These are phyloP conservation scores for Indicator maculatus DNA, from an alignment of 2,113 vertebrate genomes.

Conservation along the genomic window DNA sequence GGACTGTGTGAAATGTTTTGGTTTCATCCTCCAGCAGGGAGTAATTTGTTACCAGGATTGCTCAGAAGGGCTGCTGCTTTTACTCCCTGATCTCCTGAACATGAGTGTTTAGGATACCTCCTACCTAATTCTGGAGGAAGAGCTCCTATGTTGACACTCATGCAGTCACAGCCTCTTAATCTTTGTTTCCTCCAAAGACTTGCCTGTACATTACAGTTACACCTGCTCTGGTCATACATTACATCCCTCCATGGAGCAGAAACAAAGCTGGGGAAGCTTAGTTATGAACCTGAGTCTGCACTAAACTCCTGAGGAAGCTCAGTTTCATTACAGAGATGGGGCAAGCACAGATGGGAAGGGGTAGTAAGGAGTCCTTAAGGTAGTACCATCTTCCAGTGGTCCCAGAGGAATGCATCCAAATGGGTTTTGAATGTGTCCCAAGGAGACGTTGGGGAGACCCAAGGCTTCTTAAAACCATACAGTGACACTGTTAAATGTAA, in stretches of 20 bases:
- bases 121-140: not conserved
- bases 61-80: not conserved
- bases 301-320: not conserved
- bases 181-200: not conserved
- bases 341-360: not conserved
- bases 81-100: not conserved
- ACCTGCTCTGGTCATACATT: not conserved
- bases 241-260: not conserved
- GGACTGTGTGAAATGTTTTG: not conserved
- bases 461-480: not conserved
- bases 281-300: not conserved
- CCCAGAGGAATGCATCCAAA: too few relatives aligned
- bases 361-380: rapidly evolving
- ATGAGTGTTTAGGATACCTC: not conserved
- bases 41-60: not conserved
- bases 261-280: not conserved
- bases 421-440: too few relatives aligned
- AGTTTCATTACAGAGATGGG: not conserved
- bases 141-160: not conserved
- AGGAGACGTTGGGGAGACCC: too few relatives aligned
- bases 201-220: not conserved
- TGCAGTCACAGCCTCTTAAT: not conserved
- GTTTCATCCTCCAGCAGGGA: not conserved
- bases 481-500: not conserved
- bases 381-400: not conserved